phyloP scores from a whole-genome alignment of 2,888 invertebrate species.

The Acleris holmiana region DNA sequence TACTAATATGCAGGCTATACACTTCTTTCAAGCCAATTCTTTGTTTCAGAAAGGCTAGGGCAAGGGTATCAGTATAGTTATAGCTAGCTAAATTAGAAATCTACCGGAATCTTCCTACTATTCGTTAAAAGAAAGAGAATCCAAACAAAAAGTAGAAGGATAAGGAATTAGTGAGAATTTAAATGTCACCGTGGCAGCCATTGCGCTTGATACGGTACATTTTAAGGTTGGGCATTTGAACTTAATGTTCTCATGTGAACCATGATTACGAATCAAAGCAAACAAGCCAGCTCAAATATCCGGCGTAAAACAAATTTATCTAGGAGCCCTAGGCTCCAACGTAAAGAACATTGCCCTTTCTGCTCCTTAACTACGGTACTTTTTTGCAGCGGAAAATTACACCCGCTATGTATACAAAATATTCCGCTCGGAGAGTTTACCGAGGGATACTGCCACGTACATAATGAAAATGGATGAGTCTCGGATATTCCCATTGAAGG shows the following conservation, averaged over 20 bases:
- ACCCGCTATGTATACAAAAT: constrained; percentile 18
- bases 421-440: constrained; percentile 25
- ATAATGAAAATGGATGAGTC: constrained; percentile 36
- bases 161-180: too few relatives aligned
- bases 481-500: constrained; percentile 13
- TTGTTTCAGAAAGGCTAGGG: too few relatives aligned
- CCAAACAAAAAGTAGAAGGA: too few relatives aligned
- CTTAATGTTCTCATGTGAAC: background rate
- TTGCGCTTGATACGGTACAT: too few relatives aligned
- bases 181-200: too few relatives aligned
- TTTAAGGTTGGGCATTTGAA: background rate
- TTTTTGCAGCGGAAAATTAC: constrained; percentile 30
- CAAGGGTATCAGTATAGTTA: too few relatives aligned
- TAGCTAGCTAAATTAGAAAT: too few relatives aligned
- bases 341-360: constrained; percentile 3
- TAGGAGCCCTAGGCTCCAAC: background rate
- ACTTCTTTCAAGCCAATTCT: too few relatives aligned
- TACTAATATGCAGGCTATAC: too few relatives aligned
- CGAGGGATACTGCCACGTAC: background rate
- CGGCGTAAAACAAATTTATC: background rate
- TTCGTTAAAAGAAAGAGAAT: too few relatives aligned
- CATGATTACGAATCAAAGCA: background rate
- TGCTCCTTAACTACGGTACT: background rate
- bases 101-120: too few relatives aligned
- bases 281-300: background rate